A percentile compares a stretch with the other conserved stretches of the same genome.
phyloP scores from a whole-genome alignment of 2,797 vertebrate species.

The Lepilemur ruficaudatus region DNA sequence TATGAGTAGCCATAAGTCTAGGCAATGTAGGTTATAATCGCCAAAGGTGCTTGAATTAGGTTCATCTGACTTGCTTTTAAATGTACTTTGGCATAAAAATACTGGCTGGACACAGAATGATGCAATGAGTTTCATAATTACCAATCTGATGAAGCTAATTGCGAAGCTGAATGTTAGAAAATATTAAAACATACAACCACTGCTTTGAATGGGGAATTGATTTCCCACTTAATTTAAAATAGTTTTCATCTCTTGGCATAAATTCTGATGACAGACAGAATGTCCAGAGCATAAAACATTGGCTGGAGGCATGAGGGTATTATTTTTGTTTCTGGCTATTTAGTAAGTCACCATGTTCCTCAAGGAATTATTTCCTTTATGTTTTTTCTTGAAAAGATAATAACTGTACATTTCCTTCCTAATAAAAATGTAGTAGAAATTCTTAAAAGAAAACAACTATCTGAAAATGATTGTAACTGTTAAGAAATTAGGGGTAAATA shows the following conservation, averaged over 20 bases:
- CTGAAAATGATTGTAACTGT: neutral
- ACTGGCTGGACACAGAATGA: neutral
- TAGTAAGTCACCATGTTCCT: neutral
- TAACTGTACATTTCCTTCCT: neutral
- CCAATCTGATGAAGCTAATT: slow-evolving; percentile 26
- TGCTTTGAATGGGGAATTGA: slow-evolving; percentile 18
- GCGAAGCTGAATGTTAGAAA: slow-evolving; percentile 21
- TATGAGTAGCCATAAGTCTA: neutral
- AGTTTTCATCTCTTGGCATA: slow-evolving; percentile 13
- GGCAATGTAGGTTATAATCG: neutral
- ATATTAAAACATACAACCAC: slow-evolving; percentile 11
- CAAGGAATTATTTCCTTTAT: neutral
- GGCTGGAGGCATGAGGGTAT: neutral
- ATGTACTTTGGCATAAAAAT: neutral
- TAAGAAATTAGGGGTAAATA: neutral
- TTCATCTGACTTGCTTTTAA: neutral
- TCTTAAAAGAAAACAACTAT: neutral
- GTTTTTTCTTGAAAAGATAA: neutral
- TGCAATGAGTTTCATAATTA: neutral
- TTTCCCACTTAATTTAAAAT: slow-evolving; percentile 18
- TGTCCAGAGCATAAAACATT: neutral
- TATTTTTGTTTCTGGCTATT: neutral
- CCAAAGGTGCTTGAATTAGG: neutral
- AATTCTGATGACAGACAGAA: neutral
- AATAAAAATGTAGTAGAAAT: neutral